Percentiles rank a stretch among this genome's conserved stretches.
These are phyloP conservation scores for Alaudala cheleensis DNA, from an alignment of 2,113 vertebrate genomes.

Conservation along the genomic window DNA sequence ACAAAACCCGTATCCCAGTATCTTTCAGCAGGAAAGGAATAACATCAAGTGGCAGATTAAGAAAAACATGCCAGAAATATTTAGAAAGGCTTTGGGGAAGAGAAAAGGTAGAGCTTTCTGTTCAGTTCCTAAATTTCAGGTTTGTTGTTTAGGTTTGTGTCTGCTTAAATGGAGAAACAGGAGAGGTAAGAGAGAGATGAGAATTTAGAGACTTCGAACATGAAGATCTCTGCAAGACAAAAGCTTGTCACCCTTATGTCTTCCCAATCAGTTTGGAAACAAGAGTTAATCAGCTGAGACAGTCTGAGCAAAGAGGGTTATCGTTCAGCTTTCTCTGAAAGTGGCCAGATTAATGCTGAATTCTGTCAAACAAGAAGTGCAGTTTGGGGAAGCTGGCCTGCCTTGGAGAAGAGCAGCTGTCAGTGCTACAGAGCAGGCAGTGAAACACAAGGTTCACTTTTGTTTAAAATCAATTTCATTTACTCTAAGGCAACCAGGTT, in stretches of 20 bases:
- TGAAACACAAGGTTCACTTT: neutral
- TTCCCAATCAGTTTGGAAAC: slow-evolving; percentile 5
- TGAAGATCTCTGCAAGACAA: neutral
- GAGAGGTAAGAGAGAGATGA: neutral
- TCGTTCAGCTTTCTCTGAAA: neutral
- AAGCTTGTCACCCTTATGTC: neutral
- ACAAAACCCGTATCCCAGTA: neutral
- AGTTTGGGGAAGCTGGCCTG: neutral
- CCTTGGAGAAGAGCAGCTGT: neutral
- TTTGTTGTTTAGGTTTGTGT: neutral
- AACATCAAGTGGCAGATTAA: neutral
- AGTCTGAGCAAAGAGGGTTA: neutral
- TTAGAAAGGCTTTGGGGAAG: neutral
- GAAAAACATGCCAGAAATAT: neutral
- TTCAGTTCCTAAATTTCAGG: neutral
- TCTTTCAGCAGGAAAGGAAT: neutral
- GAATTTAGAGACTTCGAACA: neutral
- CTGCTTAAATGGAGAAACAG: neutral
- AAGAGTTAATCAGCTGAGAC: slow-evolving; percentile 30
- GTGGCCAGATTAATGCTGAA: slow-evolving; percentile 23
- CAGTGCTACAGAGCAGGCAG: rapidly evolving
- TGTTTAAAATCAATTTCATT: slow-evolving; percentile 47
- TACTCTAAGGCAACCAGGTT: neutral
- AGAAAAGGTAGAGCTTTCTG: neutral
- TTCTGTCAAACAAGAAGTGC: neutral